phyloP scores from a whole-genome alignment of 1,140 invertebrate genomes.

The Drosophila carrolli region DNA sequence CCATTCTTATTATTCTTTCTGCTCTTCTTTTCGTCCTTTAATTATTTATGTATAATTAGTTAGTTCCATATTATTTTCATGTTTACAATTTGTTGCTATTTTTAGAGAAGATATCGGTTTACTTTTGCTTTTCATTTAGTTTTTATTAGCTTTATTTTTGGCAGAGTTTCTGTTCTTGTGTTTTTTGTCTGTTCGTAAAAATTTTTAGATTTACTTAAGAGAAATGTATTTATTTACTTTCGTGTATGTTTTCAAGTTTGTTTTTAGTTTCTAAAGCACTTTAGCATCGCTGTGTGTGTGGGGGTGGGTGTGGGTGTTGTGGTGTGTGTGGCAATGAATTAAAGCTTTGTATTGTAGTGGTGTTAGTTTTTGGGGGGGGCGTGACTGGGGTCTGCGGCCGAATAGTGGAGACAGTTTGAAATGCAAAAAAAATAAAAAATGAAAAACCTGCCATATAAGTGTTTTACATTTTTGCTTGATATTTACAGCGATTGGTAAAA shows the following conservation, averaged over 20 bases:
- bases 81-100: slow-evolving; percentile 72
- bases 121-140: slow-evolving; percentile 23
- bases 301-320: not conserved
- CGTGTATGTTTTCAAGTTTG: not conserved
- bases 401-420: slow-evolving; percentile 11
- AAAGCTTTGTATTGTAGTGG: slow-evolving; percentile 44
- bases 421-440: not conserved
- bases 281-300: slow-evolving; percentile 35
- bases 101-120: slow-evolving; percentile 45
- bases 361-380: slow-evolving; percentile 9
- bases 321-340: slow-evolving; percentile 27
- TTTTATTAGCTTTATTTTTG: slow-evolving; percentile 60
- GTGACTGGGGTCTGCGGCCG: slow-evolving; percentile 11
- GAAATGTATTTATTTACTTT: slow-evolving; percentile 24
- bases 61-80: slow-evolving; percentile 30
- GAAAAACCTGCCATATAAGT: slow-evolving; percentile 10
- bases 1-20: slow-evolving; percentile 9
- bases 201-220: slow-evolving; percentile 25
- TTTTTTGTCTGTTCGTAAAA: slow-evolving; percentile 24
- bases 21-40: slow-evolving; percentile 16
- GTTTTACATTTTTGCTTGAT: slow-evolving; percentile 49
- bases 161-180: slow-evolving; percentile 53
- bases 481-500: slow-evolving; percentile 68
- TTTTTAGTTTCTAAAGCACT: slow-evolving; percentile 30
- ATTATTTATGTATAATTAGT: slow-evolving; percentile 55